A percentile compares a stretch with the other conserved stretches of the same genome.
phyloP scores from a whole-genome alignment of 2,113 vertebrate genomes.

The Triplophysa siluroides region DNA sequence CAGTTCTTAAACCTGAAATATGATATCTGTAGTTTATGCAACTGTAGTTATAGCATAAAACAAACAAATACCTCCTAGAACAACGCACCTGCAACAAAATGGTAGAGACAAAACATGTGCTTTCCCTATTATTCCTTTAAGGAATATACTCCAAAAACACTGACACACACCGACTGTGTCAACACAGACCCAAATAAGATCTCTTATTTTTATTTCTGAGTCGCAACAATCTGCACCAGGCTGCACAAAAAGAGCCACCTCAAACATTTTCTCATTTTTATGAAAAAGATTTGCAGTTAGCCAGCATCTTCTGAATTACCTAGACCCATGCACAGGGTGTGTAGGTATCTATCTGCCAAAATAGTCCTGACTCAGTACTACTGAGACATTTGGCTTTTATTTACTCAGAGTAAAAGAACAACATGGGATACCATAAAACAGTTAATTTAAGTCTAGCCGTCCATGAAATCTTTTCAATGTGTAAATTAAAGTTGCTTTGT shows the following conservation, averaged over 20 bases:
- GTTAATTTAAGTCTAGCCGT: constrained; percentile 18
- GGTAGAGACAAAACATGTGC: not conserved
- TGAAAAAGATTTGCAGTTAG: constrained; percentile 61
- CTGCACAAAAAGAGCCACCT: constrained; percentile 55
- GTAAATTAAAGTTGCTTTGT: not conserved
- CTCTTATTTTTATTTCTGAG: constrained; percentile 63
- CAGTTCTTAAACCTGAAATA: not conserved
- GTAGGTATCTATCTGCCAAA: constrained; percentile 64
- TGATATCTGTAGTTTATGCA: not conserved
- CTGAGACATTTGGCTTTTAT: constrained; percentile 55
- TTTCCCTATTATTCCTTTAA: not conserved
- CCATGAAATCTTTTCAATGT: constrained; percentile 9
- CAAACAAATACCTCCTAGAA: too few relatives aligned
- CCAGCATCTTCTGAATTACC: constrained; percentile 45
- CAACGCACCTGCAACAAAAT: too few relatives aligned
- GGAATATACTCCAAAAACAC: constrained; percentile 15
- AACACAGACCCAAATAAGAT: constrained; percentile 63
- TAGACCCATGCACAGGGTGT: constrained; percentile 28
- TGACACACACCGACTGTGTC: constrained; percentile 52
- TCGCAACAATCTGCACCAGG: constrained; percentile 65
- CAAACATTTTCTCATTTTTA: constrained; percentile 65
- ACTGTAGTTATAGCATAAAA: not conserved
- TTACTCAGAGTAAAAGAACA: not conserved
- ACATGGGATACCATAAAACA: constrained; percentile 46
- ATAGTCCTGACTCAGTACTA: constrained; percentile 27